Conservation (phyloP, 2,797 vertebrate species). For the Acanthopagrus latus region DNA sequence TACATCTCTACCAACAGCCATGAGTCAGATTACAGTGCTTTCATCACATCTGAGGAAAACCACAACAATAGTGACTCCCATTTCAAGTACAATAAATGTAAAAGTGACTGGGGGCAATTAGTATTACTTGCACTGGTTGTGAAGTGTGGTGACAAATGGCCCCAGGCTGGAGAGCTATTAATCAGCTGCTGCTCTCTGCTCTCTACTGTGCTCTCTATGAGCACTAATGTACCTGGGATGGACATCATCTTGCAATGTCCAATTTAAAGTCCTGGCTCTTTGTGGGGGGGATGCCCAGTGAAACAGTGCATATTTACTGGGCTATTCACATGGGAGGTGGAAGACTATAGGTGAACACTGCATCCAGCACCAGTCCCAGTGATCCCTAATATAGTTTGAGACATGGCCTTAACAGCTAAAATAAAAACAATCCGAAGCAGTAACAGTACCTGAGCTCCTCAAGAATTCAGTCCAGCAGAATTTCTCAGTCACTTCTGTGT, state of each 20-base stretch:
- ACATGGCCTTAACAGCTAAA: background rate
- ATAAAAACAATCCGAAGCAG: conserved; percentile 6
- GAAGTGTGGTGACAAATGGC: conserved; percentile 80
- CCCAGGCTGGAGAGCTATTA: conserved; percentile 73
- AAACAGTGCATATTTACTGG: conserved; percentile 59
- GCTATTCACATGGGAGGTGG: conserved; percentile 25
- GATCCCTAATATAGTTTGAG: background rate
- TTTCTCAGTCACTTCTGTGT: conserved; percentile 79
- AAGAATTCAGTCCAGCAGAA: conserved; percentile 92
- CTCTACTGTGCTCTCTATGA: conserved; percentile 36
- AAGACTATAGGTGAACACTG: background rate
- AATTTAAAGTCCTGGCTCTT: conserved; percentile 60
- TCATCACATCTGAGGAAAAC: conserved; percentile 53
- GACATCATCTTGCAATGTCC: conserved; percentile 75
- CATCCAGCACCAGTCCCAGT: background rate
- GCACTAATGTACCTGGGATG: conserved; percentile 74
- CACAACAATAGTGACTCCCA: conserved; percentile 39
- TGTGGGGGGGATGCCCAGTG: conserved; percentile 40
- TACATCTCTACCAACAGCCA: conserved; percentile 4
- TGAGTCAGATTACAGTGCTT: conserved; percentile 34
- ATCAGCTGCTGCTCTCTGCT: conserved; percentile 67
- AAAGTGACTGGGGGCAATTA: conserved; percentile 74
- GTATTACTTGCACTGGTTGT: conserved; percentile 65
- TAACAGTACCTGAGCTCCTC: conserved; percentile 87
- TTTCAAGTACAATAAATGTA: conserved; percentile 73